These are phyloP conservation scores for Setipinna tenuifilis DNA, from an alignment of 2,797 vertebrate species.

Conservation along the genomic window DNA sequence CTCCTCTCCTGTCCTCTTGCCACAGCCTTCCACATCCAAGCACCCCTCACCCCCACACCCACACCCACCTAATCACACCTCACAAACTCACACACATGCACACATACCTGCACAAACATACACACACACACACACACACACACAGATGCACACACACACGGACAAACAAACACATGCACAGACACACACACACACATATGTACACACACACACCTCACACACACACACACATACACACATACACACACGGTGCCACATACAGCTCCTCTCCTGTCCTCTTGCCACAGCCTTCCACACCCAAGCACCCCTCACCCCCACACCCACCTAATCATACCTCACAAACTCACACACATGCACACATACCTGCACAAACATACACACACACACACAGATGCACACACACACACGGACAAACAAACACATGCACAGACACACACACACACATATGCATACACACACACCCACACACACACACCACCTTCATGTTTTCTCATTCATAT, in stretches of 20 bases:
- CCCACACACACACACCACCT: conserved; percentile 26
- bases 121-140: too few relatives aligned
- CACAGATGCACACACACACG: too few relatives aligned
- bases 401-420: conserved; percentile 25
- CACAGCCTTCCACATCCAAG: not conserved
- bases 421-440: conserved; percentile 52
- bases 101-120: not conserved
- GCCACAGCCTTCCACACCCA: not conserved
- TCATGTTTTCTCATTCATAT: not conserved
- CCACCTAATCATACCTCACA: not conserved
- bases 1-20: not conserved
- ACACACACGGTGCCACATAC: too few relatives aligned
- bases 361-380: not conserved
- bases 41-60: not conserved
- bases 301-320: not conserved
- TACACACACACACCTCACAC: not conserved
- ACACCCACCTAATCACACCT: not conserved
- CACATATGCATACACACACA: conserved; percentile 33
- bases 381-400: conserved; percentile 10
- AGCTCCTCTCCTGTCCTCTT: too few relatives aligned
- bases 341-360: not conserved
- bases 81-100: too few relatives aligned
- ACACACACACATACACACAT: conserved; percentile 19
- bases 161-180: too few relatives aligned
- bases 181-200: conserved; percentile 12